Conservation (phyloP, 1,140 invertebrate species). For the Frieseomelitta varia region DNA sequence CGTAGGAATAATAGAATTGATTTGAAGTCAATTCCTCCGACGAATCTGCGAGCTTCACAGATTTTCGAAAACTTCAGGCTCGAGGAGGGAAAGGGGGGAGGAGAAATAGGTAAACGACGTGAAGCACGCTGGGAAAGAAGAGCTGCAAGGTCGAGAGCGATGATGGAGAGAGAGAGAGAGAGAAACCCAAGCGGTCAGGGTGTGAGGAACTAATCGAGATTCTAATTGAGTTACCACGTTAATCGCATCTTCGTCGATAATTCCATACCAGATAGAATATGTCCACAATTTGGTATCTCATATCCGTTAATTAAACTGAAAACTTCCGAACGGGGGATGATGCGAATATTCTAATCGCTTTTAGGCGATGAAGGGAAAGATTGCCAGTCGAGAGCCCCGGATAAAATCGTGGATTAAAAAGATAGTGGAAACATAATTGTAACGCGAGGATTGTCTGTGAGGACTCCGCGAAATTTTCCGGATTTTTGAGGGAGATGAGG, state of each 20-base stretch:
- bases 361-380: conserved; percentile 19
- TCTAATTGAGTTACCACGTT: conserved; percentile 60
- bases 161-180: conserved; percentile 9
- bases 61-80: not conserved
- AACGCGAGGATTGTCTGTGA: too few relatives aligned
- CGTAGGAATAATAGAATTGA: not conserved
- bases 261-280: conserved; percentile 45
- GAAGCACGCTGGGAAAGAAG: not conserved
- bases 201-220: conserved; percentile 59
- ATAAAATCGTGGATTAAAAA: not conserved
- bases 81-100: not conserved
- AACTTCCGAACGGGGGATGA: conserved; percentile 39
- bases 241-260: conserved; percentile 57
- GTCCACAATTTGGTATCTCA: conserved; percentile 56
- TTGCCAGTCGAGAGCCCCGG: not conserved
- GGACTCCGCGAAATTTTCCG: too few relatives aligned
- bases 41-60: too few relatives aligned
- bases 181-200: not conserved
- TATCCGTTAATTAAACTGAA: conserved; percentile 57
- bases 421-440: too few relatives aligned
- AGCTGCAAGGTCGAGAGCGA: not conserved
- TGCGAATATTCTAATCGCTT: conserved; percentile 25
- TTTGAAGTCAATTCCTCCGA: not conserved
- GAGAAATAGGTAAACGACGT: not conserved
- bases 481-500: too few relatives aligned